Evolutionary conservation across 2,888 invertebrate genomes (phyloP).

Genomic region (Craniophora ligustri): DNA sequence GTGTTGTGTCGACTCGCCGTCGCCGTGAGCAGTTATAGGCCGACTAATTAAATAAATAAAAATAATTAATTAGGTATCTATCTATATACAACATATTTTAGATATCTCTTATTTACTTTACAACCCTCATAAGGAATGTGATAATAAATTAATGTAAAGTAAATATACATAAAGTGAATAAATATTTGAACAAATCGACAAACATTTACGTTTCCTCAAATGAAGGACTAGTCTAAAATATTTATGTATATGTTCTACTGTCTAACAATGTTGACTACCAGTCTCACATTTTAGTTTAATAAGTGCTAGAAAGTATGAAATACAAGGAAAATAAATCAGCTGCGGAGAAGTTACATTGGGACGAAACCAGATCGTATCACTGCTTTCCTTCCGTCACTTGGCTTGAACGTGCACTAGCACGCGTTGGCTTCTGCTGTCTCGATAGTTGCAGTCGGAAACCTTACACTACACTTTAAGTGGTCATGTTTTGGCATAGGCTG

Average conservation of each 20-base stretch:
- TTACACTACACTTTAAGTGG: conserved; percentile 86
- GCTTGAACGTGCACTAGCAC: conserved; percentile 50
- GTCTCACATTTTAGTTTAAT: conserved; percentile 88
- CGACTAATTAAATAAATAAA: conserved; percentile 75
- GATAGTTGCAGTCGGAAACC: conserved; percentile 71
- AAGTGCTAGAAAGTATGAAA: conserved; percentile 86
- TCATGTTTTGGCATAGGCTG: conserved; percentile 79
- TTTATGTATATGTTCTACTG: conserved; percentile 85
- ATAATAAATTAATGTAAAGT: conserved; percentile 75
- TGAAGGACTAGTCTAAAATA: conserved; percentile 83
- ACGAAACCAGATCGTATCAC: conserved; percentile 83
- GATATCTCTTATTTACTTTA: conserved; percentile 75
- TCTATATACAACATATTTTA: conserved; percentile 81
- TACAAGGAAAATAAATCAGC: conserved; percentile 81
- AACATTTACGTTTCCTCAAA: conserved; percentile 80
- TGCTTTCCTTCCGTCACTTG: conserved; percentile 65
- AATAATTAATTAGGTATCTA: conserved; percentile 71
- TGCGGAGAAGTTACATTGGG: conserved; percentile 78
- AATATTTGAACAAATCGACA: conserved; percentile 78
- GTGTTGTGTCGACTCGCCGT: conserved; percentile 25
- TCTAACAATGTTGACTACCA: conserved; percentile 88
- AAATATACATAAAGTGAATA: conserved; percentile 77
- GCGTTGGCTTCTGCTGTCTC: conserved; percentile 50
- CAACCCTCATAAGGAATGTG: conserved; percentile 82
- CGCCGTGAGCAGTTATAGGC: conserved; percentile 74